Percentiles rank a stretch among this genome's conserved stretches.
Evolutionary conservation across 2,888 invertebrate species (phyloP).

Genomic region (Metacarcinus magister): DNA sequence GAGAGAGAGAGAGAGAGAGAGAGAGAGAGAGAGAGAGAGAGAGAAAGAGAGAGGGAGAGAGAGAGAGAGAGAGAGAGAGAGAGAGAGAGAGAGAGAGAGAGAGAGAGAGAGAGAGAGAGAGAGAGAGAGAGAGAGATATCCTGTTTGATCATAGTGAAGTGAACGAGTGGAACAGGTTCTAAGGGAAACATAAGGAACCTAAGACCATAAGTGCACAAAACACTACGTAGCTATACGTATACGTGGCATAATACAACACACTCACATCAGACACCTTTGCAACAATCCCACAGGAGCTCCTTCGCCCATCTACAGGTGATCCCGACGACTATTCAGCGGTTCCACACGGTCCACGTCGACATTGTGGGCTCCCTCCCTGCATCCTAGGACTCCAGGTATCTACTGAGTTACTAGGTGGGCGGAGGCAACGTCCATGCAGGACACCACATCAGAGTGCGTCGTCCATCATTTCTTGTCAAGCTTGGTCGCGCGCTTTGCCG

Average conservation of each 20-base stretch:
- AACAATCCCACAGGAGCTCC: no score
- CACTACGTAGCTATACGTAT: no score
- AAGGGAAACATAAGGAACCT: background rate
- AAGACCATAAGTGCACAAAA: background rate
- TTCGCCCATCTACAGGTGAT: background rate
- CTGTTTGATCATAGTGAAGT: background rate
- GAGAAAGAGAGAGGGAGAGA: no score
- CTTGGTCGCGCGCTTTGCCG: background rate
- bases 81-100: no score
- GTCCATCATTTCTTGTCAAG: background rate
- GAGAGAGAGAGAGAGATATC: no score
- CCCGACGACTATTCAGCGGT: background rate
- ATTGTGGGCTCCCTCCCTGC: background rate
- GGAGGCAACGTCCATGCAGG: background rate
- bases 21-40: no score
- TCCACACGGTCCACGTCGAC: constrained; percentile 8
- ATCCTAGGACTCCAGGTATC: background rate
- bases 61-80: no score
- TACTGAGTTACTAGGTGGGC: background rate
- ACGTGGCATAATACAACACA: no score
- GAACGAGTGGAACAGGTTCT: no score
- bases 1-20: no score
- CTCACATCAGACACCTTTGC: no score
- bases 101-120: no score
- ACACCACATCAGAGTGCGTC: background rate